Percentiles rank a stretch among this genome's conserved stretches.
phyloP scores from a whole-genome alignment of 64 coral and sea anemone genomes.

The Montipora foliosa region DNA sequence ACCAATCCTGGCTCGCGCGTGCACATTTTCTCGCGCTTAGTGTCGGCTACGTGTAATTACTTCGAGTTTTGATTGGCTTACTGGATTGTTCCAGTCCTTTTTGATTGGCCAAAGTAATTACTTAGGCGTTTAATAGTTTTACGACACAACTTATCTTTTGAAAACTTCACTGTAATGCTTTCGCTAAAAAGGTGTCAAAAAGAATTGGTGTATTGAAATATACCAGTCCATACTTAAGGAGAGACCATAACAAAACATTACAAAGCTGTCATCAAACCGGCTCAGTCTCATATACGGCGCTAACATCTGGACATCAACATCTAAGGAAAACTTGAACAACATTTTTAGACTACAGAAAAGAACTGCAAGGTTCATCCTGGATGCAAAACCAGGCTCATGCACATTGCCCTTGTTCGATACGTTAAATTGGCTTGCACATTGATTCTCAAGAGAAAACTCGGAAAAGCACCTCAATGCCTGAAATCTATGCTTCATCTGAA shows the following conservation, averaged over 20 bases:
- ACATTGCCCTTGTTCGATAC: slow-evolving; percentile 9
- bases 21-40: too few relatives aligned
- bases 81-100: too few relatives aligned
- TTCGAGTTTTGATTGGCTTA: too few relatives aligned
- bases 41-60: too few relatives aligned
- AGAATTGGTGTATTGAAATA: slow-evolving; percentile 33
- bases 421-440: background rate
- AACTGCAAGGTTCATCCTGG: slow-evolving; percentile 39
- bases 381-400: background rate
- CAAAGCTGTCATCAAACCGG: slow-evolving; percentile 27
- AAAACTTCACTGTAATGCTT: slow-evolving; percentile 6
- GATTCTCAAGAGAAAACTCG: too few relatives aligned
- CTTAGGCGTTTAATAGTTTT: too few relatives aligned
- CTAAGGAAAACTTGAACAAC: slow-evolving; percentile 21
- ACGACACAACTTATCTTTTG: background rate
- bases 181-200: slow-evolving; percentile 26
- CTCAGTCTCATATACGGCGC: background rate
- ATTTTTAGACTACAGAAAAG: slow-evolving; percentile 55
- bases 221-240: background rate
- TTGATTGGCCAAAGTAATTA: too few relatives aligned
- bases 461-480: background rate
- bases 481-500: background rate
- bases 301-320: slow-evolving; percentile 15
- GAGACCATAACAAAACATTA: background rate
- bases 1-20: too few relatives aligned